Evolutionary conservation across 2,797 vertebrate species (phyloP), one percentile per base, ranked within the genome.

Genomic region (Sebastes matsubarae): DNA sequence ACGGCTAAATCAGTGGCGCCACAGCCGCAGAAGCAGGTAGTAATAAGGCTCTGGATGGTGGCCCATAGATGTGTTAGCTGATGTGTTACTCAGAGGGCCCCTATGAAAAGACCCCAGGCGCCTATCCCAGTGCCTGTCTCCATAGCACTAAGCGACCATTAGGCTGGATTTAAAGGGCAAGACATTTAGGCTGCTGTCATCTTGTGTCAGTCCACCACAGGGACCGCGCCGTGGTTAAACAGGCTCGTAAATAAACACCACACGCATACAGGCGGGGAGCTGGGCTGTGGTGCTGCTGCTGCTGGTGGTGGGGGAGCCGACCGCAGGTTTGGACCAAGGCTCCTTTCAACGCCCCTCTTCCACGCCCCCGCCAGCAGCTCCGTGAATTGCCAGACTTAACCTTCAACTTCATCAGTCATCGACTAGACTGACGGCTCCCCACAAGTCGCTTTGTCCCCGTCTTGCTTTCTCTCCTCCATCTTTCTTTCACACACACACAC

Each of bases 171-270:
- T 93, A 94, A 93, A 94, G 92, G 93, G 91, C 92, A 95, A 93
- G 93, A 93, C 94, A 89, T 93, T 95, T 92, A 88, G 93, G 89
- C 90, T 94, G 93, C 94, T 94, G 94, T 95, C 94, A 92, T 93
- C 92, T 91, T 90, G 91, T 95, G 93, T 94, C 92, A 94, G 92
- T 91, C 91, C 89, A 89, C 94, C 95, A 83, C 95, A 92, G 91
- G 92, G 93, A 95, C 95, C 93, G 89, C 93, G 88, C 87, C 93
- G 91, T 86, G 94, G 94, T 95, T 94, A 93, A 94, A 95, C 91
- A 77, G 92, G 87, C 94, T 95, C 93, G 91, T 96, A 95, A 95
- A 95, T 96, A 96, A 95, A 94, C 95, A 94, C 93, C 92, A 87
- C 93, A 94, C 91, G 81, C 93, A 92, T 88, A 86, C 89, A 85